Base-by-base conservation (phyloP, 1,140 invertebrate species). In the Brevipalpus yothersi region DNA sequence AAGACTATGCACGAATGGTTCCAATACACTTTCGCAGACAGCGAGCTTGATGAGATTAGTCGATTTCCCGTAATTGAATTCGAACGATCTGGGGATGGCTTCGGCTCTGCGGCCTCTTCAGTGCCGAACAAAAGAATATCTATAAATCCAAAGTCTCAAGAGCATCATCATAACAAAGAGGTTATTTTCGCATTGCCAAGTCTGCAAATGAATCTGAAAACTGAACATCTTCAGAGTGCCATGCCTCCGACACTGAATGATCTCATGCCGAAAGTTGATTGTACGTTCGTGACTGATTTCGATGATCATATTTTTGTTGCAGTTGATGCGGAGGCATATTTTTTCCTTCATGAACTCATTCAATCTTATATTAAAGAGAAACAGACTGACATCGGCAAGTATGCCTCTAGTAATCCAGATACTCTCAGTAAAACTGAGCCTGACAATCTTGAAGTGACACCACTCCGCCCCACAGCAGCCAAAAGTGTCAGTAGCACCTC, bases 261-360 rank as follows among this genome's bases (percentile, higher is more conserved):
- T 69, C 77, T 79, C 58, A 89, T 87, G 70, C 89, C 90, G 31
- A 75, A 82, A 40, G 88, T 96, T 21, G 84, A 93, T 66, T 94
- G 89, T 74, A 91, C 86, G 71, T 95, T 97, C 71, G 90, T 94
- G 40, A 94, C 91, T 10, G 91, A 96, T 72, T 95, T 97, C 74
- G 89, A 94, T 70, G 90, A 95, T 71, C 92, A 95, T 69, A 96
- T 95, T 66, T 93, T 90, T 72, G 90, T 97, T 59, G 92, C 92
- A 2, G 89, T 95, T 61, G 90, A 95, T 75, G 91, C 91, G 0
- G 92, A 97, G 72, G 87, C 88, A 15, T 94, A 96, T 72, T 88
- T 95, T 72, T 97, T 95, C 70, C 75, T 97, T 47, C 92, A 97
- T 70, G 91, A 97, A 73, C 76, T 97, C 39, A 92, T 97, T 56